Evolutionary conservation across 2,888 invertebrate species (phyloP), one percentile per base, ranked within the genome.

Genomic region (Drosophila ezoana): DNA sequence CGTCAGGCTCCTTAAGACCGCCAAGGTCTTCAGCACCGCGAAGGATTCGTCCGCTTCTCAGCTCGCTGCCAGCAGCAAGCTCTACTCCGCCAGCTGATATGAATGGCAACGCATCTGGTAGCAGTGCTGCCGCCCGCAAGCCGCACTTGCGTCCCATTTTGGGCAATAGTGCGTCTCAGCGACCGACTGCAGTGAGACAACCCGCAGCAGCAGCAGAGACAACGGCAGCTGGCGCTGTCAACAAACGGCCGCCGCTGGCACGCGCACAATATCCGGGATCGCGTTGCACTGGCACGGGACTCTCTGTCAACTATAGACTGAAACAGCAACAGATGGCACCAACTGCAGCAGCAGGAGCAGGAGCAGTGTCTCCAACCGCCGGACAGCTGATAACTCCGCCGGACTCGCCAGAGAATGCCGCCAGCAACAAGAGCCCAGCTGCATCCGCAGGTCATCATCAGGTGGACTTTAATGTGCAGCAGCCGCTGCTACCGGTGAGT

Each of bases 301-400:
- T 49, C 18, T 87, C 85, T 3, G 85, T 85, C 0, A 87, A 85
- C 53, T 70, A 85, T 62, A 67, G 85, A 73, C 69, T 85, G 43
- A 83, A 79, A 45, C 54, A 79, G 51, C 68, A 70, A 11, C 60
- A 77, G 57, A 41, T 45, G 20, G 60, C 77, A 51, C 14, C 45
- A 59, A 3, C 65, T 61, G n/a, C 52, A 32, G 1, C 69, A 40
- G 8, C 74, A 35, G 0, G 44, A 18, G 20, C 20, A 20, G 20
- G 20, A 10, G 6, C 58, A 28, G 18, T 35, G 33, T 5, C 23
- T 35, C n/a, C 16, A 2, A 10, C 16, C 8, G 40, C 48, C n/a
- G 49, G 18, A 3, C 9, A 16, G 5, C 38, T 76, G 2, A 68
- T 84, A 6, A 81, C 84, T 8, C 81, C 81, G 1, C 84, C 84